Percentiles rank a stretch among this genome's conserved stretches.
Conservation (phyloP, 2,888 invertebrate species). For the Resseliella maxima region DNA sequence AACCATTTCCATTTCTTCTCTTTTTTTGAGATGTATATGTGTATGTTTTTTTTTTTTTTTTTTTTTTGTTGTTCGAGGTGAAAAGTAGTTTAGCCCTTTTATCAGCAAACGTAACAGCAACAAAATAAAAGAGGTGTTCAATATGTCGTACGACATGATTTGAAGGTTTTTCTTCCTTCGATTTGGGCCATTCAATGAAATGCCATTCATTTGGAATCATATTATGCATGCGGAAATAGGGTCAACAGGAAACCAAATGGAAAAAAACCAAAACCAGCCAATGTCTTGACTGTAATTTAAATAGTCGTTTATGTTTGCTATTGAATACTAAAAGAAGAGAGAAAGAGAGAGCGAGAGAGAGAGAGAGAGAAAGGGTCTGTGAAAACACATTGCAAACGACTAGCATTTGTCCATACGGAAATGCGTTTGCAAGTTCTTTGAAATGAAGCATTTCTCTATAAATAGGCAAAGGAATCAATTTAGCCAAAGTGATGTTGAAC, state of each 20-base stretch:
- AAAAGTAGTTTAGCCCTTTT: not conserved
- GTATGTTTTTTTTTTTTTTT: not conserved
- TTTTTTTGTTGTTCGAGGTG: not conserved
- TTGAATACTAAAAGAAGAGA: not conserved
- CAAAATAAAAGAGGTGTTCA: not conserved
- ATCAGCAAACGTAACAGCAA: not conserved
- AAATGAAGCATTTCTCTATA: conserved; percentile 8
- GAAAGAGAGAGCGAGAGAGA: not conserved
- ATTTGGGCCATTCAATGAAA: not conserved
- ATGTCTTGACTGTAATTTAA: conserved; percentile 1
- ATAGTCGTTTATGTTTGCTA: not conserved
- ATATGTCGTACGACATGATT: not conserved
- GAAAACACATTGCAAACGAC: conserved; percentile 20
- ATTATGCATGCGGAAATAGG: conserved; percentile 34
- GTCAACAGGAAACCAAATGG: conserved; percentile 48
- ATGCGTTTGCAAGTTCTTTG: not conserved
- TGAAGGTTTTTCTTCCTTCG: not conserved
- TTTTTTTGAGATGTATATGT: not conserved
- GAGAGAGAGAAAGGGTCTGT: not conserved
- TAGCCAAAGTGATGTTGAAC: not conserved
- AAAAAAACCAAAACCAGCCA: not conserved
- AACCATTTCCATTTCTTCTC: not conserved
- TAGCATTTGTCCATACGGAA: not conserved
- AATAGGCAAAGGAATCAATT: conserved; percentile 17
- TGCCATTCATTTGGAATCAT: not conserved